phyloP scores from a whole-genome alignment of 2,113 vertebrate genomes.

The Cheilinus undulatus region DNA sequence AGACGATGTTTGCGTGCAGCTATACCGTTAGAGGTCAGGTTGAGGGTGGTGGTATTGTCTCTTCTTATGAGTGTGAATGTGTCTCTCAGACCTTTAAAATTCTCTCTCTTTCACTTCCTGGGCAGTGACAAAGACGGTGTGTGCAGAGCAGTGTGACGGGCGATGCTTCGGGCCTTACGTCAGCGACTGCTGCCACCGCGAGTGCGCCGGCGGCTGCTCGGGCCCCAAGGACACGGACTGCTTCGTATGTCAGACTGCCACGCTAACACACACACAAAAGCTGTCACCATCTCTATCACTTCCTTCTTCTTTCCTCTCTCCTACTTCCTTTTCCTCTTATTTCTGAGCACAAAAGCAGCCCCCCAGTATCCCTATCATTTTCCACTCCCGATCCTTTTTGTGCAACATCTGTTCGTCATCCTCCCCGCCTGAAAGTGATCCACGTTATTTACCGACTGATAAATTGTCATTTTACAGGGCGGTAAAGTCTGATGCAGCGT shows the following conservation, averaged over 20 bases:
- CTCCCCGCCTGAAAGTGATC: slow-evolving; percentile 17
- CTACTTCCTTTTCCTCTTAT: background rate
- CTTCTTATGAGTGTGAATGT: slow-evolving; percentile 13
- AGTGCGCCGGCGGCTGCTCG: slow-evolving; percentile 95
- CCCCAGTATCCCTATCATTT: background rate
- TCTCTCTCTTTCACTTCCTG: slow-evolving; percentile 41
- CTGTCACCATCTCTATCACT: background rate
- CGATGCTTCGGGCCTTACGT: slow-evolving; percentile 96
- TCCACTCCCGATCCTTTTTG: background rate
- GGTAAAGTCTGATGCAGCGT: slow-evolving; percentile 36
- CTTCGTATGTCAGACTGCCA: slow-evolving; percentile 86
- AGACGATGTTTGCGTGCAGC: background rate
- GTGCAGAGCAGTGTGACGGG: slow-evolving; percentile 96
- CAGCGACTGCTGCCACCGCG: slow-evolving; percentile 96
- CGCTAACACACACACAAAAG: slow-evolving; percentile 4
- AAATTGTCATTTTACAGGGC: slow-evolving; percentile 62
- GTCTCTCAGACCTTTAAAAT: slow-evolving; percentile 58
- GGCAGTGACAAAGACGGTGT: slow-evolving; percentile 95
- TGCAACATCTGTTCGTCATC: slow-evolving; percentile 45
- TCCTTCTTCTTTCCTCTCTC: background rate
- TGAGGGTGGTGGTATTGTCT: slow-evolving; percentile 53
- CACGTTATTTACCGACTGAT: slow-evolving; percentile 69
- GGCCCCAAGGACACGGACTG: slow-evolving; percentile 98
- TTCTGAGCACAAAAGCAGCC: background rate
- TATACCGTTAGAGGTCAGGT: slow-evolving; percentile 4